Conservation (phyloP, 2,113 vertebrate species). For the Oryzias woworae region DNA sequence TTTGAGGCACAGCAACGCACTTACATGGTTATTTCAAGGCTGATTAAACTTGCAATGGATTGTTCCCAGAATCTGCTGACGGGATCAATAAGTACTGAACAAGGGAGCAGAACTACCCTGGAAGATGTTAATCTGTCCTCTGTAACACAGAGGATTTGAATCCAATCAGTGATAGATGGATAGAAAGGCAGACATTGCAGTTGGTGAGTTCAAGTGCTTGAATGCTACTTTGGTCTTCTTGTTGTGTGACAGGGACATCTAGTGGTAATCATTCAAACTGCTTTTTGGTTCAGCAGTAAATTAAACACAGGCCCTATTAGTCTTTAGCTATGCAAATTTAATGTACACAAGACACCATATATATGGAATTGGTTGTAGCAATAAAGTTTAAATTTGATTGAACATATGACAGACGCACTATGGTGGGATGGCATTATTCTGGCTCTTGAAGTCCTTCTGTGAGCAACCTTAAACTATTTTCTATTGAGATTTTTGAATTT, state of each 20-base stretch:
- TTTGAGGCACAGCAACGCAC: constrained; percentile 59
- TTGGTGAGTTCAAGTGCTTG: neutral
- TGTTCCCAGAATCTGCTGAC: constrained; percentile 63
- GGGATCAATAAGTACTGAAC: constrained; percentile 62
- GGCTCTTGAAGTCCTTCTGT: no score
- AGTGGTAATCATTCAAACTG: constrained; percentile 25
- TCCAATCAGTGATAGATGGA: neutral
- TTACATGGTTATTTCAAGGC: constrained; percentile 80
- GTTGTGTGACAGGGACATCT: constrained; percentile 59
- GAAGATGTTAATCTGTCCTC: constrained; percentile 21
- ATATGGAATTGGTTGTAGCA: no score
- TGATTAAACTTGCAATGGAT: constrained; percentile 79
- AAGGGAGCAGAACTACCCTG: constrained; percentile 25
- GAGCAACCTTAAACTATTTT: no score
- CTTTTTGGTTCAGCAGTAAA: no score
- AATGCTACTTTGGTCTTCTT: neutral
- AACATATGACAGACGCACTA: no score
- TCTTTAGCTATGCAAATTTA: no score
- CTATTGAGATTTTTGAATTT: no score
- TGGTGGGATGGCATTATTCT: no score
- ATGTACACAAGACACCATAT: no score
- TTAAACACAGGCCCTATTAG: no score
- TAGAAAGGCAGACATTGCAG: neutral
- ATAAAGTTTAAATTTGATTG: no score
- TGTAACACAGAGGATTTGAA: neutral